Evolutionary conservation across 1,140 invertebrate species (phyloP), one percentile per base, ranked within the genome.

Genomic region (Zeugodacus cucurbitae): DNA sequence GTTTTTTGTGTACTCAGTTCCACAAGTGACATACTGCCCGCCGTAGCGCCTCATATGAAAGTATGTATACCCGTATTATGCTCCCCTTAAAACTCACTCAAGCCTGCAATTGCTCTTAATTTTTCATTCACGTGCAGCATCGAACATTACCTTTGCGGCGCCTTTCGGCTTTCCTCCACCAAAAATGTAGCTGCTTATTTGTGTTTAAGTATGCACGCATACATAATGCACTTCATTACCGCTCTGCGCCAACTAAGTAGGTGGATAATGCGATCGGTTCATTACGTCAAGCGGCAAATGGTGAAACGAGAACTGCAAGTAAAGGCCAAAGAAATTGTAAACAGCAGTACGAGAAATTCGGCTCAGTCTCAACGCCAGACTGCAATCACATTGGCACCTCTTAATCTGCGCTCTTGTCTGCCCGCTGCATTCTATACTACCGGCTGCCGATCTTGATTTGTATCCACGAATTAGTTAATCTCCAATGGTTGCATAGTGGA

Each of bases 231-330:
- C 41, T 82, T n/a, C 74, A 82, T 82, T 82, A 82, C 37, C 20
- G 41, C 26, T 48, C 44, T 20, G 37, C 85, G 54, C 54, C 29
- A 29, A 58, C 48, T 70, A 70, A 87, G 87, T 87, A 87, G 87
- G 87, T 87, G 87, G 87, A 58, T 87, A 87, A 87, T 87, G 87
- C 59, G 34, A 67, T 67, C 87, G 58, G 37, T 34, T 87, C 59
- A 67, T 62, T 67, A 67, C 62, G 4, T 6, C 62, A 26, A 32
- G 8, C n/a, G 4, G 48, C n/a, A 41, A 48, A 82, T 26, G 41
- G 48, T n/a, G n/a, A 20, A 34, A 59, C 7, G 67, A 5, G 34
- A 37, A 59, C 85, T n/a, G 37, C 70, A 74, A 74, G 20, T 22
- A 74, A 37, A 74, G 37, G 11, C 14, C n/a, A n/a, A 70, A 70